Base-by-base conservation (phyloP, 2,797 vertebrate species). In the Molossus alvarezi region DNA sequence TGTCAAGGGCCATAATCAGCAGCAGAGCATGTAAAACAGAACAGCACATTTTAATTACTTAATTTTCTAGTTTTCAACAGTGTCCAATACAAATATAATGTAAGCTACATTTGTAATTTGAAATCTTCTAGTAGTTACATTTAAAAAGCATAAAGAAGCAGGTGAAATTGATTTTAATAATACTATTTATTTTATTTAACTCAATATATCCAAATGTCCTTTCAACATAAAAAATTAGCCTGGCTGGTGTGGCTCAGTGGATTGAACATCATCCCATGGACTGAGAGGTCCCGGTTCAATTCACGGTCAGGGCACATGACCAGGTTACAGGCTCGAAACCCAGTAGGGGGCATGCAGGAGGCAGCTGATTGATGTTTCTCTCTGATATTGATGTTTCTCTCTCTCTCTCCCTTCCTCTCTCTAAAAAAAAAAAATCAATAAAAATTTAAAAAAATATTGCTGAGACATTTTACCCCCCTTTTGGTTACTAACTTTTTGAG, bases 101-200 rank as follows among this genome's bases (percentile, higher is more conserved):
- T 64, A 48, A 97, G n/a, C 58, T 86, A 86, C 12, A 75, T 27
- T 45, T 6, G 3, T 67, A 91, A 84, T 77, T 86, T 64, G 41
- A 76, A 67, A 65, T 41, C 84, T 51, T 88, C 72, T 73, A 77
- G 21, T 45, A 85, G 45, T 23, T 88, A 65, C 29, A 65, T 51
- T 95, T 57, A 84, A 95, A 92, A 85, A 33, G 57, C n/a, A 86
- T 69, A 73, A 76, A 90, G 53, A 51, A 92, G 72, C 6, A 90
- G 53, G 72, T 69, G 23, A 86, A 93, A 77, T 65, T 88, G 67
- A 69, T 87, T 88, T 93, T 83, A 57, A 71, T 87, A 77, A 76
- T 57, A 75, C 23, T 45, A 25, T 45, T 60, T 12, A 17, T 69
- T 84, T 95, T 55, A 81, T 90, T 92, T 72, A 96, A 37, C 20